Percentiles rank a stretch among this genome's conserved stretches.
phyloP scores from a whole-genome alignment of 1,140 invertebrate genomes.

The Papilio glaucus region DNA sequence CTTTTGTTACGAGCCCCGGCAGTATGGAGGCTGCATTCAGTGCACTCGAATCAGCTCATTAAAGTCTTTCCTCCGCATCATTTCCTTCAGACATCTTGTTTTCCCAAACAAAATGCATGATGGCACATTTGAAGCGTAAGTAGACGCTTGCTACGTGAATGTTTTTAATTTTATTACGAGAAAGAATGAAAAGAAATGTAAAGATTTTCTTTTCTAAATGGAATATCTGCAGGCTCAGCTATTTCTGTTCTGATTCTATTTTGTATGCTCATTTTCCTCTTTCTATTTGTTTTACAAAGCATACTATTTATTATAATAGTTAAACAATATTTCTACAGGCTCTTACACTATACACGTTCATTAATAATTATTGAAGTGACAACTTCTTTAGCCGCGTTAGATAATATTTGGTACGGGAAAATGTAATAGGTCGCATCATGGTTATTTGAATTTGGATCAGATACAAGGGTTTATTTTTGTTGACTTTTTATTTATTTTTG shows the following conservation, averaged over 20 bases:
- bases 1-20: conserved; percentile 56
- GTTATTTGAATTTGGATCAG: too few species aligned
- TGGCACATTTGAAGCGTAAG: conserved; percentile 36
- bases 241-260: conserved; percentile 23
- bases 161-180: conserved; percentile 38
- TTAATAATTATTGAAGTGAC: too few species aligned
- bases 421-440: too few species aligned
- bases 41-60: conserved; percentile 69
- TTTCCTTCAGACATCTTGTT: conserved; percentile 67
- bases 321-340: background rate
- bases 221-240: background rate
- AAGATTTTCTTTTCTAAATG: conserved; percentile 23
- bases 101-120: conserved; percentile 35
- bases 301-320: background rate
- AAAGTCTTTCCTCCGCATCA: conserved; percentile 61
- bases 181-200: conserved; percentile 31
- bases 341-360: too few species aligned
- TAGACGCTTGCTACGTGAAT: conserved; percentile 38
- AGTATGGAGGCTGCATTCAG: conserved; percentile 53
- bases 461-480: too few species aligned
- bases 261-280: conserved; percentile 23
- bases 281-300: conserved; percentile 19
- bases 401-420: too few species aligned
- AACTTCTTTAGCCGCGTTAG: too few species aligned
- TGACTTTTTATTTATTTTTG: too few species aligned